A percentile compares a stretch with the other conserved stretches of the same genome.
These are phyloP conservation scores for Actinopyga echinites DNA, from an alignment of 53 echinoderm and acorn worm species.

Conservation along the genomic window DNA sequence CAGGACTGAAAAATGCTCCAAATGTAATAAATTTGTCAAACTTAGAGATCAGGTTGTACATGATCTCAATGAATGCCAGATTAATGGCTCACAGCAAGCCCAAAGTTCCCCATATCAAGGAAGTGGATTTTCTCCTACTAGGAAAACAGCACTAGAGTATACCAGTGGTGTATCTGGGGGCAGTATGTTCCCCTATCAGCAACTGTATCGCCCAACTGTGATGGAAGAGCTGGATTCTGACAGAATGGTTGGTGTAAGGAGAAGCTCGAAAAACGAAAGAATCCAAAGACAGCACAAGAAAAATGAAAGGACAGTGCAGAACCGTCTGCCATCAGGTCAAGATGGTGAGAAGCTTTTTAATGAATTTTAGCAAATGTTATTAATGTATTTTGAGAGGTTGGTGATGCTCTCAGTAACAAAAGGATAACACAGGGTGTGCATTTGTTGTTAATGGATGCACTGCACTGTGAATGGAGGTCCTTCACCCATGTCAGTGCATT, in stretches of 20 bases:
- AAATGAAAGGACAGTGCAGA: conserved; percentile 18
- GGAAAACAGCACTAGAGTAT: neutral
- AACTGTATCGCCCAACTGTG: neutral
- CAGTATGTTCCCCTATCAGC: neutral
- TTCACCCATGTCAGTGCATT: no score
- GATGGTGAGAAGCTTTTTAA: neutral
- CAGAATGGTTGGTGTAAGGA: conserved; percentile 19
- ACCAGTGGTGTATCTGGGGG: neutral
- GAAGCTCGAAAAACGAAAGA: conserved; percentile 18
- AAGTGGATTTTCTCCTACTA: neutral
- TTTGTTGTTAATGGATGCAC: no score
- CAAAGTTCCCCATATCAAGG: neutral
- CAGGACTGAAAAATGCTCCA: conserved; percentile 83
- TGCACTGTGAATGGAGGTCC: no score
- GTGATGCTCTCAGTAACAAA: no score
- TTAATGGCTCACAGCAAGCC: neutral
- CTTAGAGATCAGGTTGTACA: conserved; percentile 72
- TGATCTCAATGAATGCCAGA: conserved; percentile 59
- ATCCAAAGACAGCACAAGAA: conserved; percentile 28
- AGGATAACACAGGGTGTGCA: no score
- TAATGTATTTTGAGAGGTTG: no score
- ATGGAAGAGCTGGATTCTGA: conserved; percentile 31
- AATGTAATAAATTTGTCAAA: conserved; percentile 75
- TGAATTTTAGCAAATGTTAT: no score
- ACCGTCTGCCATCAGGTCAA: neutral